Conservation (phyloP, 1,140 invertebrate genomes). For the Philaenus spumarius region DNA sequence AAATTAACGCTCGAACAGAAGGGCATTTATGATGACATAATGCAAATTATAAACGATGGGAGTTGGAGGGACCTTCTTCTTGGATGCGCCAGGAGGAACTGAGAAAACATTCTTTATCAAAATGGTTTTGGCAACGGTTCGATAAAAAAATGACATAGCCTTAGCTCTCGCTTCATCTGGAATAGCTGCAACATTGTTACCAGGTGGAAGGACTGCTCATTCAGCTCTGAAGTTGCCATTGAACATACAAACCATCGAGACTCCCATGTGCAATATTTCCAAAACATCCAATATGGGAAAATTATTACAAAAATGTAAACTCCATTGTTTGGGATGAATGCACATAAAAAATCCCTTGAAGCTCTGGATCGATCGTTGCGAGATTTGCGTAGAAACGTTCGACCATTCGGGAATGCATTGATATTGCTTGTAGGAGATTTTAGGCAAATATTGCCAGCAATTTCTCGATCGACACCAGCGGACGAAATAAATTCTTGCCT, state of each 20-base stretch:
- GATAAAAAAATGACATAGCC: constrained; percentile 28
- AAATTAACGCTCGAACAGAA: constrained; percentile 37
- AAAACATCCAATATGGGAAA: constrained; percentile 25
- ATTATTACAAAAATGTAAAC: constrained; percentile 29
- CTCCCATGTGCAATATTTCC: constrained; percentile 36
- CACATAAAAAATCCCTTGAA: constrained; percentile 31
- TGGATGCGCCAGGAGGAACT: constrained; percentile 32
- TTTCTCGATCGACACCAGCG: constrained; percentile 36
- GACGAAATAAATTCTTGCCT: constrained; percentile 40
- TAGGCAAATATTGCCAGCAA: constrained; percentile 35
- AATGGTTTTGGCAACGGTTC: constrained; percentile 28
- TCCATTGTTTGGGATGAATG: constrained; percentile 39
- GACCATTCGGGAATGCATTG: constrained; percentile 33
- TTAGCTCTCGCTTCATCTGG: constrained; percentile 39
- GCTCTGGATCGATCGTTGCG: constrained; percentile 34
- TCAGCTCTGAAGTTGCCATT: constrained; percentile 43
- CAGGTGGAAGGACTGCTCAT: constrained; percentile 45
- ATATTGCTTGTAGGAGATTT: constrained; percentile 36
- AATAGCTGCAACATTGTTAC: constrained; percentile 40
- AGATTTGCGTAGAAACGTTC: constrained; percentile 31
- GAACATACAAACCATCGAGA: constrained; percentile 28
- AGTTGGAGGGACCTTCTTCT: constrained; percentile 8
- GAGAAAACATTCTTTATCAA: constrained; percentile 38
- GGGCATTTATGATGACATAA: constrained; percentile 35
- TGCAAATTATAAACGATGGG: constrained; percentile 33